These are phyloP conservation scores for Ostrea edulis DNA, from an alignment of 1,140 invertebrate genomes.

Conservation along the genomic window DNA sequence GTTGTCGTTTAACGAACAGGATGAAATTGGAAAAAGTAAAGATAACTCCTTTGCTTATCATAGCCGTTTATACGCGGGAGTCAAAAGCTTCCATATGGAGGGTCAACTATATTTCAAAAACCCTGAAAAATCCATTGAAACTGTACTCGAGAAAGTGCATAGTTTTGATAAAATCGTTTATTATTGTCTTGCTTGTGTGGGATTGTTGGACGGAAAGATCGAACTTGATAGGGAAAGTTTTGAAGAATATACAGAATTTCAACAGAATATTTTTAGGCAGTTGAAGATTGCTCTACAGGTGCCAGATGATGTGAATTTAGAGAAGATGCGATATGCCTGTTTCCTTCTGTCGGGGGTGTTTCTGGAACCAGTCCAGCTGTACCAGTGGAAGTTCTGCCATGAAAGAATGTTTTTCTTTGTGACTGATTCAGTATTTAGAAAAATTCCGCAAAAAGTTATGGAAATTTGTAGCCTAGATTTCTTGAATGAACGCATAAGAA, in stretches of 20 bases:
- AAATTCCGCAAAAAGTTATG: constrained; percentile 49
- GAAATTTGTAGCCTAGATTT: constrained; percentile 56
- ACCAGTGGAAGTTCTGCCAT: constrained; percentile 54
- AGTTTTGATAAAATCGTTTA: constrained; percentile 54
- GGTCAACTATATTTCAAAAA: constrained; percentile 52
- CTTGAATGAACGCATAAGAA: constrained; percentile 49
- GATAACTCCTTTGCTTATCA: constrained; percentile 16
- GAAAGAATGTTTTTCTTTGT: constrained; percentile 50
- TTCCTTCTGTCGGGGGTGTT: constrained; percentile 52
- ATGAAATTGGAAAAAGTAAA: background rate
- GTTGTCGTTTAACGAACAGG: background rate
- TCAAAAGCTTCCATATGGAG: constrained; percentile 56
- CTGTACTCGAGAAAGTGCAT: constrained; percentile 52
- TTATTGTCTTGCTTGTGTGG: constrained; percentile 46
- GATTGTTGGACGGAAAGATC: constrained; percentile 55
- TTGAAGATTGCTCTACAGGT: constrained; percentile 37
- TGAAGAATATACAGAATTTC: constrained; percentile 54
- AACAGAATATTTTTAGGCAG: constrained; percentile 53
- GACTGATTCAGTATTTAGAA: constrained; percentile 47
- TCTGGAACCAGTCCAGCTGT: constrained; percentile 44
- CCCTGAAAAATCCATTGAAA: constrained; percentile 47
- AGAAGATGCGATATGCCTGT: constrained; percentile 50
- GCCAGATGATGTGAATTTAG: constrained; percentile 43
- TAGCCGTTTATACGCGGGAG: constrained; percentile 45
- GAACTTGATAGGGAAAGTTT: constrained; percentile 55